Evolutionary conservation across 2,113 vertebrate species (phyloP).

Genomic region (Tapirus terrestris): DNA sequence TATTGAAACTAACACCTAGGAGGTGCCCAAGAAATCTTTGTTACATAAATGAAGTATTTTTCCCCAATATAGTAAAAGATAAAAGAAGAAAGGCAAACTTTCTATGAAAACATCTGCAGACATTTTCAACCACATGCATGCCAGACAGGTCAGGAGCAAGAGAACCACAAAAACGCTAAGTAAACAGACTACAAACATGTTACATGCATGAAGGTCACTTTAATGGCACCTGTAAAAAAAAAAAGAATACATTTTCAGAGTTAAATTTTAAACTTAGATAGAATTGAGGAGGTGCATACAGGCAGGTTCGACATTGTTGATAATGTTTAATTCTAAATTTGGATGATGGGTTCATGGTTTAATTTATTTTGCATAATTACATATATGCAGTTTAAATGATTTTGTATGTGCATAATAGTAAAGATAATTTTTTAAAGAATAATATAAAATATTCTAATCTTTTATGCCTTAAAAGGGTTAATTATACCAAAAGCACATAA

Average conservation of each 20-base stretch:
- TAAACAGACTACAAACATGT: not conserved
- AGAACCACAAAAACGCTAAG: not conserved
- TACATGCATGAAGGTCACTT: not conserved
- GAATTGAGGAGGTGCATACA: fast-evolving
- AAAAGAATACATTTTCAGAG: not conserved
- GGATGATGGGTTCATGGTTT: not conserved
- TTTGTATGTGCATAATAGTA: not conserved
- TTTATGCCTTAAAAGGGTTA: not conserved
- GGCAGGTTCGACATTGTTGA: not conserved
- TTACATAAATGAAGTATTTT: not conserved
- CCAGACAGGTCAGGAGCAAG: not conserved
- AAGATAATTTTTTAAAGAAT: not conserved
- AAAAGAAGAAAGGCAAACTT: not conserved
- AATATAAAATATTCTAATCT: not conserved
- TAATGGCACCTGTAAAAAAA: not conserved
- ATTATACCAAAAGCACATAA: not conserved
- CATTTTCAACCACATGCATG: not conserved
- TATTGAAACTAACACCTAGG: not conserved
- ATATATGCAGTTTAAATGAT: not conserved
- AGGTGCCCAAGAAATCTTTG: not conserved
- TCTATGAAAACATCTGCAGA: not conserved
- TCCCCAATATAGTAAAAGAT: not conserved
- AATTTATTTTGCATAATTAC: not conserved
- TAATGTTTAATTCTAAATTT: not conserved
- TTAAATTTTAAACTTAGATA: not conserved